Evolutionary conservation across 2,888 invertebrate species (phyloP), one percentile per base, ranked within the genome.

Genomic region (Phaonia tiefii): DNA sequence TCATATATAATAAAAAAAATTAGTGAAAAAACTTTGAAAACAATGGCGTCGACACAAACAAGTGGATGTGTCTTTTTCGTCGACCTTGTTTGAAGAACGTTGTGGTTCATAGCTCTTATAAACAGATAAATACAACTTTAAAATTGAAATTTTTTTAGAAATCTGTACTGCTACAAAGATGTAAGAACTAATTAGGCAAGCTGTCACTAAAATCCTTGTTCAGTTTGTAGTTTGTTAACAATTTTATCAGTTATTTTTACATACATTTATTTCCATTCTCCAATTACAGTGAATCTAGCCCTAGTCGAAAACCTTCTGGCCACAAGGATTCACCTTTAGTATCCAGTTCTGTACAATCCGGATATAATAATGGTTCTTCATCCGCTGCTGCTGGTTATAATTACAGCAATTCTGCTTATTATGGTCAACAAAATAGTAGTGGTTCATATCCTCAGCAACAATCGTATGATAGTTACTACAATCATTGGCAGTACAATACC

Each of bases 401-500:
- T 79, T 85, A 89, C 5, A 85, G 87, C 15, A 89, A 86, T 79
- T 84, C 87, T 1, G 86, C 87, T 10, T 90, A 90, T 67, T 90
- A 89, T 65, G 86, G 85, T 1, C 89, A 89, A 80, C 87, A 86
- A 67, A 85, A 83, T 49, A 85, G 85, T 70, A 85, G 86, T 1
- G 83, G 87, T 17, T 89, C 89, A 83, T 86, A 85, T n/a, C 86
- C 85, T 13, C 91, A 91, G 44, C 81, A 87, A 75, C 86, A 86
- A 66, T 86, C 88, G n/a, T 93, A 93, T 85, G 91, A 92, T 73
- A 92, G 92, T 79, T 93, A 93, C 84, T 93, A 93, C 85, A 93
- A 92, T 86, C 93, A 92, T 84, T 93, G 93, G 93, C 92, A 92
- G 83, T 92, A 92, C 20, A 92, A 93, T 76, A 91, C 92, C 0